phyloP scores from a whole-genome alignment of 1,140 invertebrate genomes.

The Chlorops oryzae region DNA sequence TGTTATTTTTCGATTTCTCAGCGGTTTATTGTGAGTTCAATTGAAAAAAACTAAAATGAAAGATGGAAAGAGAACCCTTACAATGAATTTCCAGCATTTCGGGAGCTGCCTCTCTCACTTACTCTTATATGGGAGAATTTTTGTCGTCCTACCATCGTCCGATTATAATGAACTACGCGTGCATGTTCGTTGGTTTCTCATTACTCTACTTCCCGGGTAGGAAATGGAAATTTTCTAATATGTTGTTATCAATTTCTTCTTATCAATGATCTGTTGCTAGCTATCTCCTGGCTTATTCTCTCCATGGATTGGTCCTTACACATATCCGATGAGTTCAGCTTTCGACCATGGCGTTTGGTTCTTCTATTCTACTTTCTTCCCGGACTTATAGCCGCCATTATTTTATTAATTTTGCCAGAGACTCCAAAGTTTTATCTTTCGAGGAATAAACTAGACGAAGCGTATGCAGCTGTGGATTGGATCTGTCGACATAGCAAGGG shows the following conservation, averaged over 20 bases:
- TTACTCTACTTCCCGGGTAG: slow-evolving; percentile 43
- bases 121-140: slow-evolving; percentile 54
- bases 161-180: slow-evolving; percentile 39
- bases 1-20: slow-evolving; percentile 51
- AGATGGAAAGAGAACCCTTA: background rate
- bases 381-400: slow-evolving; percentile 52
- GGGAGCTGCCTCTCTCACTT: slow-evolving; percentile 43
- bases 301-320: slow-evolving; percentile 28
- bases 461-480: slow-evolving; percentile 49
- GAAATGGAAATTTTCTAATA: background rate
- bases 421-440: slow-evolving; percentile 59
- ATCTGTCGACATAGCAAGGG: slow-evolving; percentile 52
- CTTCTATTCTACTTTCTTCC: slow-evolving; percentile 55
- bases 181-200: slow-evolving; percentile 38
- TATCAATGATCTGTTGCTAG: slow-evolving; percentile 13
- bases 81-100: slow-evolving; percentile 38
- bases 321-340: slow-evolving; percentile 21
- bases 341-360: slow-evolving; percentile 61
- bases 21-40: slow-evolving; percentile 55
- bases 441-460: slow-evolving; percentile 49
- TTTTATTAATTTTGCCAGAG: slow-evolving; percentile 58
- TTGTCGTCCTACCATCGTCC: slow-evolving; percentile 49
- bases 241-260: background rate
- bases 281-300: slow-evolving; percentile 31
- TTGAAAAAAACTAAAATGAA: no score